Evolutionary conservation across 2,797 vertebrate species (phyloP), one percentile per base, ranked within the genome.

Genomic region (Mus spretus): DNA sequence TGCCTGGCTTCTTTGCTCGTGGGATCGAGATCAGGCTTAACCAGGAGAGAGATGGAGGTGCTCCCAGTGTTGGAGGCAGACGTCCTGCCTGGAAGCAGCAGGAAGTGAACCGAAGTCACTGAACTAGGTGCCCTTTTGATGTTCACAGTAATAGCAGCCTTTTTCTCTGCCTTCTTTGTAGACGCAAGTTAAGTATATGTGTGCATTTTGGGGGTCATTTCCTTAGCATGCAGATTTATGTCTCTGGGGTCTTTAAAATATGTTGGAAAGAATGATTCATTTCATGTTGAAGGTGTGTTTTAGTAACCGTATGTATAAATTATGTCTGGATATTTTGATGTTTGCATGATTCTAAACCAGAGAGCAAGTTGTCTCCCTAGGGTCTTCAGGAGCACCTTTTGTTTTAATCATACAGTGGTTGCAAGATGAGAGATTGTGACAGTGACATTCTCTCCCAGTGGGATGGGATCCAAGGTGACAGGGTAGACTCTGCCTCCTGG

Each of bases 101-200:
- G 63, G 93, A 20, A 78, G 88, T 89, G 95, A 79, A 67, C 84
- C 67, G 75, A 83, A 90, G 75, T 91, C 97, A 78, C 96, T 97
- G 89, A 97, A 97, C 96, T 74, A 91, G 97, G 95, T 91, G 96
- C 93, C 74, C 90, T 97, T 98, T 96, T 98, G 97, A 98, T 98
- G 94, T 97, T 89, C 78, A 92, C 89, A 93, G 89, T 98, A 94
- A 96, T 91, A 95, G 96, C 96, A 98, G 94, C 97, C 89, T 89
- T 95, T 96, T 81, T 63, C 94, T 93, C 91, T 65, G 59, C 63
- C 89, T 98, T 97, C 86, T 95, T 84, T 96, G 93, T 83, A 95
- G 92, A 90, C 14, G 19, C 57, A 90, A 86, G 97, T 96, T 98
- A 98, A 98, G 94, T 97, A 0, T 96, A 96, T 97, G 57, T 92